phyloP scores from a whole-genome alignment of 53 echinoderm and acorn worm genomes.

The Mesocentrotus franciscanus region DNA sequence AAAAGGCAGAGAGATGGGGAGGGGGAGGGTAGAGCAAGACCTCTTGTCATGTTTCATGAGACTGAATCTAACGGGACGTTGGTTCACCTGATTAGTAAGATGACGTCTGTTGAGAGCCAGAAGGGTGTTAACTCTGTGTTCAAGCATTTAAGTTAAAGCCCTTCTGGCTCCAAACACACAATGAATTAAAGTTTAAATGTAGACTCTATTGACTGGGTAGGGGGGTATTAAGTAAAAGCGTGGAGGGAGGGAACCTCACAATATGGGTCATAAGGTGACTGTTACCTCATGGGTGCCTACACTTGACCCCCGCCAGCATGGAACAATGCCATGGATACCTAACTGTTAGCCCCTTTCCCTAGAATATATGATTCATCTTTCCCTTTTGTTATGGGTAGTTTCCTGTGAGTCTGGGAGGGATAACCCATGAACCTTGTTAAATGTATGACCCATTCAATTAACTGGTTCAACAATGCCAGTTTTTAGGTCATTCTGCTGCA shows the following conservation, averaged over 20 bases:
- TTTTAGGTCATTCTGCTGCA: not conserved
- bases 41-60: no score
- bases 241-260: not conserved
- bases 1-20: not conserved
- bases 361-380: not conserved
- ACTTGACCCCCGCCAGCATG: conserved; percentile 6
- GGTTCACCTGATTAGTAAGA: no score
- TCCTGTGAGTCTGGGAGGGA: not conserved
- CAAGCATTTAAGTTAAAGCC: no score
- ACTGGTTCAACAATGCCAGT: not conserved
- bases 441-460: not conserved
- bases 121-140: no score
- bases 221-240: not conserved
- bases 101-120: no score
- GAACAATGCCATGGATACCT: conserved; percentile 41
- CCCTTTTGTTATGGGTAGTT: conserved; percentile 43
- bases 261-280: not conserved
- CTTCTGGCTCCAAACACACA: no score
- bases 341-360: not conserved
- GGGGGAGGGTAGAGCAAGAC: not conserved
- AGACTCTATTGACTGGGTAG: not conserved
- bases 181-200: no score
- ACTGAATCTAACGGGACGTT: no score
- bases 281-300: not conserved
- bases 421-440: not conserved